Conservation (phyloP, 2,113 vertebrate species). For the Cynocephalus volans region DNA sequence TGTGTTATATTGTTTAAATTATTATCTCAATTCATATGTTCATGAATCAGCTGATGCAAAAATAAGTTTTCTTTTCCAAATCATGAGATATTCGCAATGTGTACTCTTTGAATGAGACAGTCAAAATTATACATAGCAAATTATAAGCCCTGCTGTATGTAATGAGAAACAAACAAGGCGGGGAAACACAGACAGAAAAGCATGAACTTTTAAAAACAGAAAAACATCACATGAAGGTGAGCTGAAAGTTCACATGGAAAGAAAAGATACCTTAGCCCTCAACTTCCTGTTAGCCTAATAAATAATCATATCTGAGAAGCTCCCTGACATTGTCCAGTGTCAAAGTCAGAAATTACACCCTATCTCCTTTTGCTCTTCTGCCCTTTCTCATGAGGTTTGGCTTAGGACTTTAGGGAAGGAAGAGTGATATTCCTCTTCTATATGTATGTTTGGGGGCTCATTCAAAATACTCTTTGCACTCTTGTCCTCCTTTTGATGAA, state of each 20-base stretch:
- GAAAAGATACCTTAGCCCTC: slow-evolving; percentile 6
- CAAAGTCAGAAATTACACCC: background rate
- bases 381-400: background rate
- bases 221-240: slow-evolving; percentile 68
- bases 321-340: background rate
- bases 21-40: slow-evolving; percentile 47
- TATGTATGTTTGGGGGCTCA: background rate
- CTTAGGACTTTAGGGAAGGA: background rate
- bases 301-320: background rate
- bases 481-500: background rate
- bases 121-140: slow-evolving; percentile 70
- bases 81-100: slow-evolving; percentile 29
- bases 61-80: slow-evolving; percentile 28
- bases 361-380: background rate
- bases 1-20: slow-evolving; percentile 50
- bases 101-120: background rate
- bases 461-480: background rate
- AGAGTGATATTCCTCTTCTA: background rate
- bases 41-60: slow-evolving; percentile 31
- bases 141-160: slow-evolving; percentile 41
- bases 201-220: slow-evolving; percentile 66
- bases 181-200: slow-evolving; percentile 38
- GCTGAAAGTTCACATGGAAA: slow-evolving; percentile 68
- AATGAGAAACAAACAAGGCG: slow-evolving; percentile 65
- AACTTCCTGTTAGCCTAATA: slow-evolving; percentile 7